These are phyloP conservation scores for Autographa gamma DNA, from an alignment of 2,888 invertebrate genomes.

Conservation along the genomic window DNA sequence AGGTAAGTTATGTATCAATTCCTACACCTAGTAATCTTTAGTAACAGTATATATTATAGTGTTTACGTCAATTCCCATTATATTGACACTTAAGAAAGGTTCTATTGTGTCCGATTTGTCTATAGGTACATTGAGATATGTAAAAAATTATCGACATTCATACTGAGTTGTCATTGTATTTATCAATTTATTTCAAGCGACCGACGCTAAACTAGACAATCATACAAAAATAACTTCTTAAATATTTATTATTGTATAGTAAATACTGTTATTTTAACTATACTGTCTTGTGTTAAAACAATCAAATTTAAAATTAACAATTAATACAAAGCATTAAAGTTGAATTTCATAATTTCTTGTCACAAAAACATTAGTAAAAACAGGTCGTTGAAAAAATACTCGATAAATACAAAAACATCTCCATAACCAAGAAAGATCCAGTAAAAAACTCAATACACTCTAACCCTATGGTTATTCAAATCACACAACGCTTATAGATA, in stretches of 20 bases:
- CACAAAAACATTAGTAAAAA: no score
- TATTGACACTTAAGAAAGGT: constrained; percentile 37
- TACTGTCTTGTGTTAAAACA: no score
- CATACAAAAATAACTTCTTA: no score
- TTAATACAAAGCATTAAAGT: not conserved
- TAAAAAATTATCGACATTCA: constrained; percentile 54
- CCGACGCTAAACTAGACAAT: no score
- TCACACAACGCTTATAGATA: constrained; percentile 76
- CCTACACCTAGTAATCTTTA: constrained; percentile 65
- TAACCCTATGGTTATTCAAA: constrained; percentile 75
- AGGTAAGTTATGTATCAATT: constrained; percentile 66
- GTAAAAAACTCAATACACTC: constrained; percentile 54
- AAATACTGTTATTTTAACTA: no score
- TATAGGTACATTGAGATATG: constrained; percentile 60
- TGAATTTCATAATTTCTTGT: not conserved
- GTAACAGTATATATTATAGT: constrained; percentile 52
- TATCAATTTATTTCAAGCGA: constrained; percentile 25
- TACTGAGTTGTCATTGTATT: constrained; percentile 38
- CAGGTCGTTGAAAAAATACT: not conserved
- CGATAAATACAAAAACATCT: constrained; percentile 45
- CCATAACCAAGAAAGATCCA: constrained; percentile 51
- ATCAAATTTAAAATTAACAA: not conserved
- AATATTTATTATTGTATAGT: no score
- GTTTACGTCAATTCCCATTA: constrained; percentile 56
- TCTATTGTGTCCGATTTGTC: constrained; percentile 32